Base-by-base conservation (phyloP, 2,888 invertebrate genomes). In the Chymomyza fuscimana region DNA sequence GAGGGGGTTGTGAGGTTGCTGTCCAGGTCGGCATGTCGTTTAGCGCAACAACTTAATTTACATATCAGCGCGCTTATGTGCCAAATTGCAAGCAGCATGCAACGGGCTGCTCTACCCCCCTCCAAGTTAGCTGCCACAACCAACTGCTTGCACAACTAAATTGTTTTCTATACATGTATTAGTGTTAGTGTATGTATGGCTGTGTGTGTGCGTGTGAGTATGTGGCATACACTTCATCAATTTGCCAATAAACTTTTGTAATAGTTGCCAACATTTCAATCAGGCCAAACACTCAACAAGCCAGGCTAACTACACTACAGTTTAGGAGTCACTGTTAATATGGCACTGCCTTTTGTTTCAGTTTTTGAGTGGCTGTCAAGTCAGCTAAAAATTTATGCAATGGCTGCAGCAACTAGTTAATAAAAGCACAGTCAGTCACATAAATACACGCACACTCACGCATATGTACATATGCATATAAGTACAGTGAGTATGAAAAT, bases 21-120 rank as follows among this genome's bases (percentile, higher is more conserved):
- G 54, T 16, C 22, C 22, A 15, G 52, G 50, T 51, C 50, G 29
- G 82, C 88, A 86, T 88, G 86, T 87, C 90, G 88, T 89, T 90
- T 90, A 90, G 89, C 87, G 90, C 90, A 90, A 90, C 90, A 89
- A 90, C 90, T 90, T 89, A 90, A 90, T 90, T 90, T 90, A 83
- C 90, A 90, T 90, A 89, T 89, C 89, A 85, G 84, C 83, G 22
- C 54, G 82, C 84, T 16, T 58, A 75, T 78, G 72, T 82, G 81
- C 89, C 90, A 90, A 90, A 90, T 90, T 90, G 90, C 90, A 90
- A 74, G 80, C 89, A 89, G 85, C 90, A 90, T 90, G 90, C 90
- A 87, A 89, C 86, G 86, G 77, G 7, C 32, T 2, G 15, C 7
- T 10, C 65, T 51, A 3, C n/a, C 16, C 51, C 51, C 15, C 51